Base-by-base conservation (phyloP, 2,113 vertebrate genomes). In the Pimephales promelas region DNA sequence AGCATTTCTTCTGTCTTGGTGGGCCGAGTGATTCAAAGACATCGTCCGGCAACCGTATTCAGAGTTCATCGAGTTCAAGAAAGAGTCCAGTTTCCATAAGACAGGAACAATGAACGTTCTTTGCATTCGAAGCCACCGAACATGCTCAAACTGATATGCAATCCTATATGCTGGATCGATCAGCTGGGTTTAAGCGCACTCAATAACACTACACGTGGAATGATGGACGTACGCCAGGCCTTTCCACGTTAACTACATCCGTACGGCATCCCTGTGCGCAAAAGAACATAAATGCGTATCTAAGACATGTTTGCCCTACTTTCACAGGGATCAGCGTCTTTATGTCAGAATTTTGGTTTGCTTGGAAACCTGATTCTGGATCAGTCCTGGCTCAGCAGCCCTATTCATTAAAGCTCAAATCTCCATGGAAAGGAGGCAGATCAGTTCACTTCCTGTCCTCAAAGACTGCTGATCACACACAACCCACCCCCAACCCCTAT, bases 381-480 rank as follows among this genome's bases (percentile, higher is more conserved):
- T 85, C 66, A 82, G 79, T 64, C 68, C 18, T n/a, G 62, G 43
- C 34, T 85, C 66, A 82, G 79, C 86, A 68, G 5, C n/a, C 40
- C 71, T 49, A 28, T 76, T 64, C 72, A 59, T 87, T 77, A 49
- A 84, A 43, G 78, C 72, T 71, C 52, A 85, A 83, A 76, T 78
- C 78, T 72, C 49, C 62, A 59, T 73, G 80, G 70, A 72, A 56
- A 83, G 66, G 61, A 85, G 76, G 76, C 83, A 83, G 82, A 83
- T 85, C 87, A 83, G 70, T 84, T 81, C 71, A 84, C 85, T 89
- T 88, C 83, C 86, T 89, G 86, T 83, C 77, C 52, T 47, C 78
- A 85, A 87, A 85, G 83, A 86, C 78, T 89, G 81, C 86, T 87
- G 89, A 88, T 77, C 81, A 61, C 71, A 86, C 81, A 85, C 80